Base-by-base conservation (phyloP, 2,797 vertebrate genomes). In the Clarias pachynema region DNA sequence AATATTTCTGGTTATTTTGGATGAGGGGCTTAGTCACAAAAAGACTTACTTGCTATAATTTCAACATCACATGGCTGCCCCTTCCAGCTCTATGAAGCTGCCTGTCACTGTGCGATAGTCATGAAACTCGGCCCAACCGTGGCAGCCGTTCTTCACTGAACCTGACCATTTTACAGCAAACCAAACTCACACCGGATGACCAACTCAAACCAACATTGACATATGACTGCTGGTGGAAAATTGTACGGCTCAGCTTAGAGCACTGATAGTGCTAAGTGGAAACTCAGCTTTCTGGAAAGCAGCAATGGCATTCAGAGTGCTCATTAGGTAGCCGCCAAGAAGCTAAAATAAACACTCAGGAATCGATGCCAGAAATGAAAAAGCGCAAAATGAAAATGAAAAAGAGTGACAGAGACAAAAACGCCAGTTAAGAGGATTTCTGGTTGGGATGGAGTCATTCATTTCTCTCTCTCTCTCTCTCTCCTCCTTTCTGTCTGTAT, bases 281-380 rank as follows among this genome's bases (percentile, higher is more conserved):
- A 53, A 56, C 60, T 63, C 8, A 53, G 49, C 79, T 63, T 3
- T 37, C 57, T 78, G 65, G 63, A 78, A 79, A 78, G 85, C 65
- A 49, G 73, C 65, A 37, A 10, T 72, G 66, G 57, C 74, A 65
- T 70, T 26, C 83, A 14, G 29, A 31, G 34, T 69, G 49, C 74
- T 85, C 82, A 84, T 86, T 86, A 86, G 70, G 40, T 60, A 66
- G 29, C 59, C 12, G 59, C 57, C 57, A 85, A 86, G 79, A 62
- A 86, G 70, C 81, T 63, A 86, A 86, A 86, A 86, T 57, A 86
- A 86, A 86, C 65, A 86, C 80, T 78, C 8, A 1, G 75, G 81
- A 79, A 79, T 37, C 37, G 5, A 83, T 62, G 73, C 63, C 70
- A 85, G 80, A 78, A 78, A 82, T 7, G 65, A 86, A 83, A 31